Evolutionary conservation across 2,888 invertebrate species (phyloP).

Genomic region (Cerastis rubricosa): DNA sequence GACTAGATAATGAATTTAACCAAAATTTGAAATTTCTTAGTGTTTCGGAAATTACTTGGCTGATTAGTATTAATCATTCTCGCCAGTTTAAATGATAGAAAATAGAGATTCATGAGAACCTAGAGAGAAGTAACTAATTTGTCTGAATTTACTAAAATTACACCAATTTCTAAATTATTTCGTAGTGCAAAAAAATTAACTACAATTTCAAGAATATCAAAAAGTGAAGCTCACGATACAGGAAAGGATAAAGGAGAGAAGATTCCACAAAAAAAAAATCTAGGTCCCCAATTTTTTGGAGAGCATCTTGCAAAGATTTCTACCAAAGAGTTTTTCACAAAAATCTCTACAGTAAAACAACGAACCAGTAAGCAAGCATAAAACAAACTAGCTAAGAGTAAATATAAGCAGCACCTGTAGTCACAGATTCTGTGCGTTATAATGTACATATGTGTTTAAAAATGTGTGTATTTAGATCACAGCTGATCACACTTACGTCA

Average conservation of each 20-base stretch:
- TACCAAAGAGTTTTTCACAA: neutral
- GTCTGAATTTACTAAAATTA: neutral
- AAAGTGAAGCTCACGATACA: neutral
- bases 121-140: neutral
- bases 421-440: conserved; percentile 60
- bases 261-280: conserved; percentile 4
- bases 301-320: neutral
- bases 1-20: neutral
- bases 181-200: neutral
- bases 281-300: neutral
- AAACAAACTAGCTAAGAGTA: conserved; percentile 50
- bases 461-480: conserved; percentile 82
- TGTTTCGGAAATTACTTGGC: neutral
- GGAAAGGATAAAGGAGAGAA: neutral
- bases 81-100: no score
- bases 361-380: conserved; percentile 29
- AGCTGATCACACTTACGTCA: conserved; percentile 84
- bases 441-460: conserved; percentile 55
- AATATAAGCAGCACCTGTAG: conserved; percentile 59
- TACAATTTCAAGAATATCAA: neutral
- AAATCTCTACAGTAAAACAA: conserved; percentile 46
- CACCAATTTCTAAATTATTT: neutral
- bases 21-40: neutral
- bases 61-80: no score
- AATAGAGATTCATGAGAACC: no score